phyloP scores from a whole-genome alignment of 2,888 invertebrate species.

The Tachina grossa region DNA sequence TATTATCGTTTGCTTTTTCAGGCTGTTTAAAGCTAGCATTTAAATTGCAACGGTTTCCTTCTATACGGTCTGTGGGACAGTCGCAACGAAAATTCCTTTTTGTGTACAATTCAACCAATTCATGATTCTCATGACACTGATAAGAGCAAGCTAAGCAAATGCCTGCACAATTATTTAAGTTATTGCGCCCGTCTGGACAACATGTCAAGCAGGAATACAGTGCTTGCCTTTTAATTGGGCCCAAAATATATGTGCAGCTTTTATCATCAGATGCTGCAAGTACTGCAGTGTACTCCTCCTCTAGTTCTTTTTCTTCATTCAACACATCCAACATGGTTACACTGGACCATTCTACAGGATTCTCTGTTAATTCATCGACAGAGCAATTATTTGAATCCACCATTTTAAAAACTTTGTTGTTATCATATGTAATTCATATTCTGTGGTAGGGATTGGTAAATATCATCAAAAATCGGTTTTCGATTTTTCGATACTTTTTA shows the following conservation, averaged over 20 bases:
- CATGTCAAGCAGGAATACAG: constrained; percentile 97
- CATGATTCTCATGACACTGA: constrained; percentile 97
- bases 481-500: too few species aligned
- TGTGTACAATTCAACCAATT: constrained; percentile 97
- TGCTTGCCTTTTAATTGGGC: constrained; percentile 95
- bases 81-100: constrained; percentile 98
- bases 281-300: constrained; percentile 95
- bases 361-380: neutral
- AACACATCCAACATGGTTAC: constrained; percentile 95
- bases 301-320: constrained; percentile 91
- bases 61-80: constrained; percentile 84
- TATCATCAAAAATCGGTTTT: too few species aligned
- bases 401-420: constrained; percentile 36
- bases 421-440: too few species aligned
- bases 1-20: constrained; percentile 86
- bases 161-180: constrained; percentile 88
- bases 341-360: constrained; percentile 79
- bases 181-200: constrained; percentile 86
- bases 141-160: constrained; percentile 97
- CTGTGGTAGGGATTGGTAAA: too few species aligned
- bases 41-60: constrained; percentile 82
- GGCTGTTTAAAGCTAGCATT: constrained; percentile 73
- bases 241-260: constrained; percentile 94
- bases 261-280: constrained; percentile 93
- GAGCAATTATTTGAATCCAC: constrained; percentile 19